Conservation (phyloP, 2,113 vertebrate genomes). For the Suncus etruscus region DNA sequence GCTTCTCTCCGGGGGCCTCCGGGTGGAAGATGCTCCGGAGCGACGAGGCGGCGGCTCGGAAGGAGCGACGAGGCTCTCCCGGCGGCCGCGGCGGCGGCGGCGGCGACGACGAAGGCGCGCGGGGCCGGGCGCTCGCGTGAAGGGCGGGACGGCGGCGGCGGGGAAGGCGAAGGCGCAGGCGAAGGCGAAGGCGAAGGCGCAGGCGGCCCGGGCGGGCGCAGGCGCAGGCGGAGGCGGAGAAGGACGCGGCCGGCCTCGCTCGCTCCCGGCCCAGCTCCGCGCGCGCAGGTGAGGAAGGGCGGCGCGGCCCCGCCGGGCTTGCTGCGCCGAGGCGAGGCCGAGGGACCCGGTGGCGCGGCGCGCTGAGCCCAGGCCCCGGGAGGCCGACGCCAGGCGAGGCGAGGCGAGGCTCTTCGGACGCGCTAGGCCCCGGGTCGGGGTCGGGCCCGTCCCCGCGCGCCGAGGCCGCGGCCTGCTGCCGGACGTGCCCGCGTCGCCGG, state of each 20-base stretch:
- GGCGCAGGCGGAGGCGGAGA: slow-evolving; percentile 71
- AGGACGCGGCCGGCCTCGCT: slow-evolving; percentile 49
- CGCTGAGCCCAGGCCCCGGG: too few species aligned
- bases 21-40: slow-evolving; percentile 83
- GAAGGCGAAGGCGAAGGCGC: slow-evolving; percentile 74
- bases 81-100: slow-evolving; percentile 79
- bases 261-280: neutral
- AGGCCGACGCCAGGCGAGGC: too few species aligned
- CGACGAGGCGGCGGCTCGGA: slow-evolving; percentile 79
- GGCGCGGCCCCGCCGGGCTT: too few species aligned
- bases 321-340: too few species aligned
- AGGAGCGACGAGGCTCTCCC: slow-evolving; percentile 81
- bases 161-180: slow-evolving; percentile 59
- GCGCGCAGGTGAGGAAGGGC: too few species aligned
- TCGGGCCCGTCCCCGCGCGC: too few species aligned
- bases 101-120: slow-evolving; percentile 78
- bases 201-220: slow-evolving; percentile 76
- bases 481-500: too few species aligned
- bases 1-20: slow-evolving; percentile 77
- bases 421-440: too few species aligned
- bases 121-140: slow-evolving; percentile 79
- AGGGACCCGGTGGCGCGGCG: too few species aligned
- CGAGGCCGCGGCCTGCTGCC: too few species aligned
- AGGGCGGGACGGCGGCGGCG: slow-evolving; percentile 69
- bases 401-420: too few species aligned